Evolutionary conservation across 1,140 invertebrate species (phyloP), one percentile per base, ranked within the genome.

Genomic region (Leptinotarsa defecta): DNA sequence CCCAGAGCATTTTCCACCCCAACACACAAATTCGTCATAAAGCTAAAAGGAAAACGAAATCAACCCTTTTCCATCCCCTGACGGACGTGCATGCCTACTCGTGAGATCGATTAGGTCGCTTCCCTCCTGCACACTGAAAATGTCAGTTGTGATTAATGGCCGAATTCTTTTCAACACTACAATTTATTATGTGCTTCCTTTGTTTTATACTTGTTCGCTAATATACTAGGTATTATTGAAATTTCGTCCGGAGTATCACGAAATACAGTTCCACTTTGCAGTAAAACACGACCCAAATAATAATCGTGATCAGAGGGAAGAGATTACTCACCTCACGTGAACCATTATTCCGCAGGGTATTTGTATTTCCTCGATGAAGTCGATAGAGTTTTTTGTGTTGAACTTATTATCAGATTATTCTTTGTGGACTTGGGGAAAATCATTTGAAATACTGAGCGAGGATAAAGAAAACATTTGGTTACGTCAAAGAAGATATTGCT

Each of bases 201-300:
- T 57, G 52, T 57, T 57, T 57, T 19, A 57, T 57, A 57, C n/a
- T 57, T 57, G 52, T 57, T 57, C 52, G n/a, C 52, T 57, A 57
- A 19, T 57, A 57, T 57, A 57, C n/a, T 19, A 57, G n/a, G 15
- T 17, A 57, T 57, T 57, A 17, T 15, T 19, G 52, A 57, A 57
- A 57, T 57, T 17, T 17, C 4, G 2, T 57, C 34, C 13, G 15
- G 17, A 57, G n/a, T 57, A 57, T 57, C 52, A 19, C 52, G 52
- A 57, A 17, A 57, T 17, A 57, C 52, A 57, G n/a, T 19, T 57
- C n/a, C 52, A 57, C 13, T 57, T 57, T 57, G 6, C 17, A n/a
- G 13, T 0, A 19, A 57, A 57, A 57, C 34, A 3, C 34, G 34
- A 43, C 34, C 34, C 34, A 11, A 43, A 43, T 43, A 11, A 43